phyloP scores from a whole-genome alignment of 2,113 vertebrate species.

The Colistium nudipinnis region DNA sequence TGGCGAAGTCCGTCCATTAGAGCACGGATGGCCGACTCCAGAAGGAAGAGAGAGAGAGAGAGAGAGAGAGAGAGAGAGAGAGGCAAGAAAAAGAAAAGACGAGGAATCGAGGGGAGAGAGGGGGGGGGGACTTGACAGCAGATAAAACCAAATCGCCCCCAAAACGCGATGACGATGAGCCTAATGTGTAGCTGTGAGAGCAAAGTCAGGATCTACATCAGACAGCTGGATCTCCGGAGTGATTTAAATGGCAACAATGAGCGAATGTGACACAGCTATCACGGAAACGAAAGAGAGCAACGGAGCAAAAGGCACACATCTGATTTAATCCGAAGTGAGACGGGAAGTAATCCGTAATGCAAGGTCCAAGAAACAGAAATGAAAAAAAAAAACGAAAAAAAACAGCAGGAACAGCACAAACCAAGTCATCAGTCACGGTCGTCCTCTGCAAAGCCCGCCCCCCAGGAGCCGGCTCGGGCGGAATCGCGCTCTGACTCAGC shows the following conservation, averaged over 20 bases:
- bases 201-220: slow-evolving; percentile 32
- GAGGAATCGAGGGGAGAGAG: slow-evolving; percentile 10
- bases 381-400: too few relatives aligned
- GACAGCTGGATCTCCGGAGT: slow-evolving; percentile 29
- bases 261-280: slow-evolving; percentile 55
- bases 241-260: slow-evolving; percentile 57
- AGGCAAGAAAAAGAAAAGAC: slow-evolving; percentile 7
- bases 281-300: slow-evolving; percentile 41
- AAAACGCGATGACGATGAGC: slow-evolving; percentile 17
- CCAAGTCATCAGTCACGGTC: slow-evolving; percentile 57
- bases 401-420: slow-evolving; percentile 48
- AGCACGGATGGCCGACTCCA: slow-evolving; percentile 31
- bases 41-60: slow-evolving; percentile 2
- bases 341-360: slow-evolving; percentile 45
- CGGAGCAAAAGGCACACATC: slow-evolving; percentile 45
- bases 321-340: slow-evolving; percentile 66
- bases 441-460: slow-evolving; percentile 22
- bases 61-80: too few relatives aligned
- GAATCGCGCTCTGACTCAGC: slow-evolving; percentile 59
- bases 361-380: slow-evolving; percentile 42
- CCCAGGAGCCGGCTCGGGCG: slow-evolving; percentile 44
- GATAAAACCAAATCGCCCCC: slow-evolving; percentile 28
- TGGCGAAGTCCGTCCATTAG: slow-evolving; percentile 24
- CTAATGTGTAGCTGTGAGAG: slow-evolving; percentile 37
- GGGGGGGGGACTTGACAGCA: background rate